Percentiles rank a stretch among this genome's conserved stretches.
These are phyloP conservation scores for Magallana angulata DNA, from an alignment of 1,140 invertebrate genomes.

Conservation along the genomic window DNA sequence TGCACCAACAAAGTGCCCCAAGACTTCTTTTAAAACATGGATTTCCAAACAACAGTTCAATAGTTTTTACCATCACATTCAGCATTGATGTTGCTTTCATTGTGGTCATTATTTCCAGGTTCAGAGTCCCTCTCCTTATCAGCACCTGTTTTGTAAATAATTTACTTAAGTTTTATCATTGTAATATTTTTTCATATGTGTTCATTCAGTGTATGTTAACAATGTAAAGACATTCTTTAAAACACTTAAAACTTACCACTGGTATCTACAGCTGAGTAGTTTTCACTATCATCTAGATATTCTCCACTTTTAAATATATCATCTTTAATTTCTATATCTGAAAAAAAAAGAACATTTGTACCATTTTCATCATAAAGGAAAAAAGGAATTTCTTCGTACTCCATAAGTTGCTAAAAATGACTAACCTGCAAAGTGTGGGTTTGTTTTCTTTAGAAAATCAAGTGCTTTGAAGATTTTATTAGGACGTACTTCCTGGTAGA, in stretches of 20 bases:
- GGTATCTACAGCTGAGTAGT: background rate
- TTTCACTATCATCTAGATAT: background rate
- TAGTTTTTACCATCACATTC: slow-evolving; percentile 31
- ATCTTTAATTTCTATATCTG: slow-evolving; percentile 31
- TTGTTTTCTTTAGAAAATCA: slow-evolving; percentile 35
- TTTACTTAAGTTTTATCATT: background rate
- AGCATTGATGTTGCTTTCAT: background rate
- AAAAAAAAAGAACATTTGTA: background rate
- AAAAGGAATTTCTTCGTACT: background rate
- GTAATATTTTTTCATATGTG: background rate
- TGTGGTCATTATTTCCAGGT: background rate
- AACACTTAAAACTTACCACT: background rate
- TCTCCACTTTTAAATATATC: slow-evolving; percentile 11
- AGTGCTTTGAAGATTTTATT: slow-evolving; percentile 40
- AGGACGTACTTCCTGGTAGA: slow-evolving; percentile 37
- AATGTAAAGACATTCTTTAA: background rate
- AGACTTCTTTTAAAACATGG: background rate
- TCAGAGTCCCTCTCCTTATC: background rate
- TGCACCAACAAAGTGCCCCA: background rate
- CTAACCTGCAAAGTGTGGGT: slow-evolving; percentile 40
- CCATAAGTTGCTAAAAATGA: slow-evolving; percentile 30
- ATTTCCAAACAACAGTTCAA: slow-evolving; percentile 20
- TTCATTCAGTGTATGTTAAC: background rate
- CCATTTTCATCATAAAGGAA: background rate
- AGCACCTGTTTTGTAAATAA: background rate